A percentile compares a stretch with the other conserved stretches of the same genome.
These are phyloP conservation scores for Eledona agricola DNA, from an alignment of 2,888 invertebrate species.

Conservation along the genomic window DNA sequence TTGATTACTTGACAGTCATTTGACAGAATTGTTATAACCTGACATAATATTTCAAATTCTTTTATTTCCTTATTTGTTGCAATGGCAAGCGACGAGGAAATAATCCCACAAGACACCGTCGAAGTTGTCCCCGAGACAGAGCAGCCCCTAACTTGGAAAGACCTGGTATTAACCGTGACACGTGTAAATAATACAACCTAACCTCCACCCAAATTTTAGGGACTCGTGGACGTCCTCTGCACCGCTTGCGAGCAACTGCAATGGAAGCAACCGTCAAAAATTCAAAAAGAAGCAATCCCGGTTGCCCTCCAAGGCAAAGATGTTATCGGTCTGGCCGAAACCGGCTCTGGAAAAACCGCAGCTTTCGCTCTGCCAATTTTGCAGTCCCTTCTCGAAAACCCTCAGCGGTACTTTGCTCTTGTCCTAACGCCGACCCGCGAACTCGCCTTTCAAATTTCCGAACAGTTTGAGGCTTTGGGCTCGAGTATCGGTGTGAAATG, in stretches of 20 bases:
- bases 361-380: conserved; percentile 97
- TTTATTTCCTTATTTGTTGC: no score
- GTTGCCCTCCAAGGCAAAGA: conserved; percentile 86
- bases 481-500: conserved; percentile 93
- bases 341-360: conserved; percentile 96
- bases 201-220: conserved; percentile 68
- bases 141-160: conserved; percentile 64
- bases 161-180: conserved; percentile 65
- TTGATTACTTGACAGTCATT: no score
- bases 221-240: conserved; percentile 88
- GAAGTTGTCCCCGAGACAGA: conserved; percentile 3
- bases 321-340: conserved; percentile 74
- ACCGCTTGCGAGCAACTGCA: conserved; percentile 91
- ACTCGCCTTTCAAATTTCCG: conserved; percentile 97
- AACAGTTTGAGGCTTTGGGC: conserved; percentile 95
- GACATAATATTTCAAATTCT: no score
- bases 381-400: conserved; percentile 87
- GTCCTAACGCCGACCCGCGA: conserved; percentile 97
- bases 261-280: conserved; percentile 95
- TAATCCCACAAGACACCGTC: not conserved
- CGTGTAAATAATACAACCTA: conserved; percentile 39
- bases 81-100: not conserved
- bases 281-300: conserved; percentile 94
- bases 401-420: conserved; percentile 93
- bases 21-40: no score